Base-by-base conservation (phyloP, 2,888 invertebrate genomes). In the Volucella bombylans region DNA sequence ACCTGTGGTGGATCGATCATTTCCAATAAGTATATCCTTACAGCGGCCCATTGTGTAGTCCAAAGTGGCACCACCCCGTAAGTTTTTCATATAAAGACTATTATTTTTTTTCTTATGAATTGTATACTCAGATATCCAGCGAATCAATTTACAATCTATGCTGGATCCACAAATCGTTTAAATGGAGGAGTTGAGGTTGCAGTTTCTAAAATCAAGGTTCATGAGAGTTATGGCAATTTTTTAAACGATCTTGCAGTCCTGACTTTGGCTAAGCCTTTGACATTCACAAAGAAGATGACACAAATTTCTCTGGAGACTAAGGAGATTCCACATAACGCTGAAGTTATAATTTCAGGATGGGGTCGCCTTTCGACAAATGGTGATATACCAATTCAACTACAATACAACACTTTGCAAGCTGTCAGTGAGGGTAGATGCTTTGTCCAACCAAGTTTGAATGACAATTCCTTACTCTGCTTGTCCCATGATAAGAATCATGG, bases 21-120 rank as follows among this genome's bases (percentile, higher is more conserved):
- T n/a, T 87, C 88, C 0, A 39, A 59, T 38, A 87, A 81, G 49
- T 87, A 87, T 47, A 73, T 91, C n/a, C 72, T 91, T 6, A 91
- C 91, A 0, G 91, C 91, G 2, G 91, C 91, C 4, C 91, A 91
- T 71, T 91, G 91, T 80, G 90, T 91, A 15, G 88, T 86, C 6
- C 77, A 87, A 67, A 87, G 86, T 23, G 87, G 86, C 0, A 64
- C 64, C 4, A 71, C 82, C 59, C 71, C 86, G 86, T 86, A 82
- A 78, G 82, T 55, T 23, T 23, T 0, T 38, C 49, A 43, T 10
- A 68, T 47, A n/a, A 15, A 31, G 1, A 38, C 4, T 2, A 3
- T 31, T 31, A n/a, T n/a, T 31, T 6, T 31, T 31, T 31, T 31
- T 31, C 31, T 31, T 6, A 31, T 31, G 6, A 31, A 31, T 31